Base-by-base conservation (phyloP, 2,797 vertebrate species). In the Telmatherina bonti region DNA sequence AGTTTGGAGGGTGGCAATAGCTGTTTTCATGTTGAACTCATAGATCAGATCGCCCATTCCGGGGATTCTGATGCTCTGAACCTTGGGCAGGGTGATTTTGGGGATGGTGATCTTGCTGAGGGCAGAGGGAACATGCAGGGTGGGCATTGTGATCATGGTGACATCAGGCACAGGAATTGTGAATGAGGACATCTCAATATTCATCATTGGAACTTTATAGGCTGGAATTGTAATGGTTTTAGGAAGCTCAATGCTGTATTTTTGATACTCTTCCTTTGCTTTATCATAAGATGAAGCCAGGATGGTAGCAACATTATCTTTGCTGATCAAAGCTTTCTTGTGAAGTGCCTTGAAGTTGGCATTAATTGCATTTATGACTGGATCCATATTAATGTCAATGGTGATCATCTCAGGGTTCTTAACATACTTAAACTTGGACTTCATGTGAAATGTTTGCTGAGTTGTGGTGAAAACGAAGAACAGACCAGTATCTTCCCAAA, bases 21-120 rank as follows among this genome's bases (percentile, higher is more conserved):
- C 92, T 59, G 96, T 97, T 89, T 97, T 97, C 87, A 99, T 91
- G 41, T 95, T 93, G 77, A 97, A 96, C 60, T 97, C 96, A 9
- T 93, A 96, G 55, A 92, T 97, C 65, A 97, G 56, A 76, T 98
- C 97, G 79, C 97, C 97, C 89, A 99, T 88, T 45, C 93, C 89
- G 82, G 97, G 96, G 88, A 99, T 91, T 38, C 88, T 89, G 83
- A 98, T 93, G 62, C 73, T 90, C 43, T 88, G 79, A 1, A 93
- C 85, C 72, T 61, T 91, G 24, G 92, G 92, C 57, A 95, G 84
- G 80, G 91, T 92, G 68, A 97, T 83, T 79, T 91, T 94, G 59
- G 96, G 95, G 78, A 97, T 88, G 67, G 92, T 95, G 57, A 96
- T 51, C 83, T 91, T 94, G 49, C 83, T 92, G 18, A 96, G 84